Evolutionary conservation across 2,888 invertebrate species (phyloP).

Genomic region (Reticulitermes lucifugus): DNA sequence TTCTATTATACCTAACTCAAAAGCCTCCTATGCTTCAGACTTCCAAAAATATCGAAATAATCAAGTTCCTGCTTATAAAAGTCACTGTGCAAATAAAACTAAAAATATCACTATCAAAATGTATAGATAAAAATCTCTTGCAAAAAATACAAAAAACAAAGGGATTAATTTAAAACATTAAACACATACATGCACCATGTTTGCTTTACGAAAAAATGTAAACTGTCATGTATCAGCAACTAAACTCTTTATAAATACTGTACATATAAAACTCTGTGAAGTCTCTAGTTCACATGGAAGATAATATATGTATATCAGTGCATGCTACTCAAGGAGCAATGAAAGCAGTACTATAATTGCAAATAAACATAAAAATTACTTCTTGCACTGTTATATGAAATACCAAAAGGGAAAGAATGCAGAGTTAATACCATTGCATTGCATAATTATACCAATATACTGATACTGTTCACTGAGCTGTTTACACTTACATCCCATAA

Average conservation of each 20-base stretch:
- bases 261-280: background rate
- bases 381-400: too few species aligned
- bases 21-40: background rate
- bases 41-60: slow-evolving; percentile 13
- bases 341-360: background rate
- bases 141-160: background rate
- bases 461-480: too few species aligned
- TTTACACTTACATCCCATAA: too few species aligned
- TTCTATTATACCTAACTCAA: background rate
- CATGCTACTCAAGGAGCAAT: background rate
- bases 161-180: background rate
- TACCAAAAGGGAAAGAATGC: too few species aligned
- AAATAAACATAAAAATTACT: background rate
- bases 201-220: background rate
- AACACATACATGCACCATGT: background rate
- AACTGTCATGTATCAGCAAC: background rate
- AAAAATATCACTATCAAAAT: background rate
- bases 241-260: background rate
- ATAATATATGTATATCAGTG: background rate
- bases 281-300: background rate
- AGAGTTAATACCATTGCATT: too few species aligned
- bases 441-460: too few species aligned
- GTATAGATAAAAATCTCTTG: background rate
- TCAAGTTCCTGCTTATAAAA: background rate
- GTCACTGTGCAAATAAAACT: background rate